Percentiles rank a stretch among this genome's conserved stretches.
phyloP scores from a whole-genome alignment of 2,888 invertebrate genomes.

The Clusia tigrina region DNA sequence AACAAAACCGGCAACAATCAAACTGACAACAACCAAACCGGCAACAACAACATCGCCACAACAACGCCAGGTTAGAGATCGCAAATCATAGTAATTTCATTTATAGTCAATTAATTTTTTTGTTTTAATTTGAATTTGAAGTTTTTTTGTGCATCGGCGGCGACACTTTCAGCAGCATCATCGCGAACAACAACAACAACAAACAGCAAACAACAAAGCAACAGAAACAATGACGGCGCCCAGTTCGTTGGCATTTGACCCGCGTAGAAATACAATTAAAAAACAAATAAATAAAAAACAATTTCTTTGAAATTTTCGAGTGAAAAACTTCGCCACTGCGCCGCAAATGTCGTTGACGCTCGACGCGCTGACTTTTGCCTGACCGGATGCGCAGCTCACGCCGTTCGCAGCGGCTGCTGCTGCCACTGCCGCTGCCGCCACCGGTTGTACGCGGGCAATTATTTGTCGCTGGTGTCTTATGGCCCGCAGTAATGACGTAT shows the following conservation, averaged over 20 bases:
- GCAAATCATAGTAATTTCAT: constrained; percentile 7
- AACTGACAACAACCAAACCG: background rate
- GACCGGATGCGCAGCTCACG: background rate
- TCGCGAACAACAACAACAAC: background rate
- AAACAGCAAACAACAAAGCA: background rate
- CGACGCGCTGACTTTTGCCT: background rate
- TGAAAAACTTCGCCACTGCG: background rate
- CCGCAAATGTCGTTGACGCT: background rate
- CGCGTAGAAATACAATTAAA: background rate
- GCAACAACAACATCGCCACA: background rate
- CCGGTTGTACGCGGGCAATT: too few species aligned
- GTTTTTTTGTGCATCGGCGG: background rate
- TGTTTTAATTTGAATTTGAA: background rate
- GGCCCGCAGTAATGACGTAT: too few species aligned
- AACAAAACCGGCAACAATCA: background rate
- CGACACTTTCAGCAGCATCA: background rate
- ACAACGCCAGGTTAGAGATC: background rate
- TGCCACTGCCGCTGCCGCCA: background rate
- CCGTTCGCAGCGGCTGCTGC: background rate
- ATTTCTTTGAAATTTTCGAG: background rate
- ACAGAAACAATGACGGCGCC: background rate
- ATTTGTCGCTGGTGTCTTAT: too few species aligned
- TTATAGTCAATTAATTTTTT: background rate
- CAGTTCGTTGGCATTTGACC: background rate
- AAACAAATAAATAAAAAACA: background rate